Evolutionary conservation across 2,113 vertebrate genomes (phyloP), one percentile per base, ranked within the genome.

Genomic region (Damaliscus lunatus): DNA sequence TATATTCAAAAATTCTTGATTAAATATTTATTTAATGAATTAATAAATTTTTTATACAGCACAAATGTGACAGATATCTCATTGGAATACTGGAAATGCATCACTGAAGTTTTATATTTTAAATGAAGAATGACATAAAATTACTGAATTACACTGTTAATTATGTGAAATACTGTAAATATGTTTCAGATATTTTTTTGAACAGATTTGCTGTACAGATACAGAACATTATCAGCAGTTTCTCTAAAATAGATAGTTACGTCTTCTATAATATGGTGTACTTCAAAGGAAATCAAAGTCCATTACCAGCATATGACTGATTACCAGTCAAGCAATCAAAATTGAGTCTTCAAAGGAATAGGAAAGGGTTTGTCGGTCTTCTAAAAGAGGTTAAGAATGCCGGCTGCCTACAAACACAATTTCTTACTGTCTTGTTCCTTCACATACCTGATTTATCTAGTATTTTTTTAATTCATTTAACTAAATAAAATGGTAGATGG

Each of bases 1-100:
- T 36, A 85, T 19, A 67, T 15, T 21, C 16, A 78, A 86, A 93
- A 67, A 82, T 91, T 78, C 3, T 92, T 96, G 40, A 95, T 21
- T 88, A 95, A 92, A 96, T 83, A 71, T 96, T 52, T 8, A 94
- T 91, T 95, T 87, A 71, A 53, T 84, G 12, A 81, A 36, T 60
- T 33, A 71, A 50, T 53, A 80, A 64, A 31, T 23, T 13, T 46
- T 95, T 88, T 90, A 83, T 21, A 62, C 33, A 91, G 33, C 31
- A 86, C 67, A 85, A 86, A 64, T 74, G 16, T 82, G 48, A 90
- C 9, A 59, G 16, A 21, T 48, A 92, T 8, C 15, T 36, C 62
- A 92, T 40, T 59, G 88, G 83, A 71, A 59, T 95, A 88, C 77
- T 53, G 14, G 8, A 96, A 74, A 83, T 55, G 2, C 3, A 59